These are phyloP conservation scores for Umimayanthus chanpuru DNA, from an alignment of 92 coral and sea anemone species.

Conservation along the genomic window DNA sequence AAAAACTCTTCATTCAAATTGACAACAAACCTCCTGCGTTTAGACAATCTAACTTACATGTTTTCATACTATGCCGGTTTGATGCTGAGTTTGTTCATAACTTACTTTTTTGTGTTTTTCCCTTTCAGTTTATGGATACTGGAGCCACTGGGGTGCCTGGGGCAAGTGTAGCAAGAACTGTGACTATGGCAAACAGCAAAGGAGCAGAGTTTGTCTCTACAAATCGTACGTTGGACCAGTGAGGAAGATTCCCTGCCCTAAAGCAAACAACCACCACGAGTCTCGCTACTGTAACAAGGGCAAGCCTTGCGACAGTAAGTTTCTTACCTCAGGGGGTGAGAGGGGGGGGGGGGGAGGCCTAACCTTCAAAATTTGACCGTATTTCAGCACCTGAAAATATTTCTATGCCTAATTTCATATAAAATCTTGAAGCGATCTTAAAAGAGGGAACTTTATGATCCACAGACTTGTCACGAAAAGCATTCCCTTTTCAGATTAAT, in stretches of 20 bases:
- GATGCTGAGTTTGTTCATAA: neutral
- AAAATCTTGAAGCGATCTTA: no score
- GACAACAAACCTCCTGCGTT: no score
- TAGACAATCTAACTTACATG: no score
- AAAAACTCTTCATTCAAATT: no score
- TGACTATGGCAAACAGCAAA: constrained; percentile 16
- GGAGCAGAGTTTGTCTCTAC: constrained; percentile 25
- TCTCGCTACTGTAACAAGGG: constrained; percentile 27
- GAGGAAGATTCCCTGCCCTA: neutral
- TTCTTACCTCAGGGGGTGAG: neutral
- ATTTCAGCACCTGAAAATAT: no score
- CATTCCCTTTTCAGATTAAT: no score
- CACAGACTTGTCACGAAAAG: no score
- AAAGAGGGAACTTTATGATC: no score
- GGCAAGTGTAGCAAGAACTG: constrained; percentile 20
- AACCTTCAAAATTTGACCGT: no score
- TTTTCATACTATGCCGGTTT: neutral
- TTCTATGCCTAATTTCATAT: no score
- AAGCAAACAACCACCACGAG: neutral
- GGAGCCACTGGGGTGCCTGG: constrained; percentile 32
- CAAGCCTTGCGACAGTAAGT: constrained; percentile 13
- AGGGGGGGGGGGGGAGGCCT: no score
- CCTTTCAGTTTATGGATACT: constrained; percentile 18
- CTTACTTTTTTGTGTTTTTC: neutral
- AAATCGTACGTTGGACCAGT: constrained; percentile 22